Evolutionary conservation across 2,113 vertebrate species (phyloP).

Genomic region (Aplodontia rufa): DNA sequence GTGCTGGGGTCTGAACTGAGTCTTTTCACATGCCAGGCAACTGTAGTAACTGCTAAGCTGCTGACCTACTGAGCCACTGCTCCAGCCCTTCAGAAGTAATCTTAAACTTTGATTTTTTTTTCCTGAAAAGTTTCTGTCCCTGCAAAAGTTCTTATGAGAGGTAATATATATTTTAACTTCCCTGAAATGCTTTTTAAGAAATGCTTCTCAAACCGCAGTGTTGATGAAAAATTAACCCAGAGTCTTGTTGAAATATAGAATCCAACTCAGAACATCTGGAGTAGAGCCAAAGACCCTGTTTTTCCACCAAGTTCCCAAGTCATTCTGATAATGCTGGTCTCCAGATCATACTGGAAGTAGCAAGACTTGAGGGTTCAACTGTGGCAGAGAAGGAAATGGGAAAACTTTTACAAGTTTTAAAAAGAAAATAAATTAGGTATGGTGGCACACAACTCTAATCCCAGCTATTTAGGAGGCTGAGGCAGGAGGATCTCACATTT

Average conservation of each 20-base stretch:
- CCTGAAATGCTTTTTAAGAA: not conserved
- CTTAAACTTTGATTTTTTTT: constrained; percentile 38
- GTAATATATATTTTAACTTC: not conserved
- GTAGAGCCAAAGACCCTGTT: not conserved
- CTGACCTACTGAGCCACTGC: no score
- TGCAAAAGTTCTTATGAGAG: not conserved
- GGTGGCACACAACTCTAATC: not conserved
- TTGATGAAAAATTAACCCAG: not conserved
- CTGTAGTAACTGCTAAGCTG: no score
- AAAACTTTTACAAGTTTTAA: not conserved
- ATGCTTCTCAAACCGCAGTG: not conserved
- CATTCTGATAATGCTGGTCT: not conserved
- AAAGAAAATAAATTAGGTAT: not conserved
- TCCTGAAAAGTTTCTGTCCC: not conserved
- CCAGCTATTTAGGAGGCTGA: not conserved
- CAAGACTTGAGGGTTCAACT: not conserved
- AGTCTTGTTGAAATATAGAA: not conserved
- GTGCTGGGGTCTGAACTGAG: no score
- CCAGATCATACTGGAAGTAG: not conserved
- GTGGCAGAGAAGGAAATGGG: not conserved
- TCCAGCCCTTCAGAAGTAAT: no score
- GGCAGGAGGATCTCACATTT: not conserved
- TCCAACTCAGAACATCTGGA: not conserved
- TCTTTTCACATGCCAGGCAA: no score
- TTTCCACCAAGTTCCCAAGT: not conserved